Percentiles rank a stretch among this genome's conserved stretches.
Conservation (phyloP, 2,888 invertebrate genomes). For the Thecocarcelia acutangulata region DNA sequence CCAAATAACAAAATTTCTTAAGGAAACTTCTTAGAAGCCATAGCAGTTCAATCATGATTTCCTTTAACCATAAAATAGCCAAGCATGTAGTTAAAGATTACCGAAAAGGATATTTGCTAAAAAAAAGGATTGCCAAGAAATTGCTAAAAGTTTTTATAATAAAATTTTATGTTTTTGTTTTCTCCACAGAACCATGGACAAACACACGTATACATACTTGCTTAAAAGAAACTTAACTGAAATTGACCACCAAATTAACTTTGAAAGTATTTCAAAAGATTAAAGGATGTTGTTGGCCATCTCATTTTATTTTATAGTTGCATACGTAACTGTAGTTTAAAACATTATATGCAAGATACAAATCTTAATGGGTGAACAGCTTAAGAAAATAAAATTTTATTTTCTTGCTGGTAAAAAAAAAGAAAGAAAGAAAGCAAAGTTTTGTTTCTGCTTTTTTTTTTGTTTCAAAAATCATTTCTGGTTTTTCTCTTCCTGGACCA, state of each 20-base stretch:
- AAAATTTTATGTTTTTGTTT: conserved; percentile 67
- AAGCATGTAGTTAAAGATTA: conserved; percentile 41
- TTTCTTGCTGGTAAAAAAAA: conserved; percentile 21
- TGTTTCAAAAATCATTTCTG: background rate
- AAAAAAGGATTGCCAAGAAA: conserved; percentile 50
- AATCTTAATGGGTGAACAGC: conserved; percentile 39
- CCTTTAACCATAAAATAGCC: conserved; percentile 49
- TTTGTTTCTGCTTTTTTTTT: too few species aligned
- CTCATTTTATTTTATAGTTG: conserved; percentile 14
- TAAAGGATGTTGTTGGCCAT: conserved; percentile 50
- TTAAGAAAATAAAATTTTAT: conserved; percentile 54
- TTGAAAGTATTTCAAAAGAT: conserved; percentile 54
- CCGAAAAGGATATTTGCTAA: conserved; percentile 47
- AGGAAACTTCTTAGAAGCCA: conserved; percentile 44
- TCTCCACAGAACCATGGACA: background rate
- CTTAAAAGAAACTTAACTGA: conserved; percentile 28
- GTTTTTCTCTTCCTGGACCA: conserved; percentile 9
- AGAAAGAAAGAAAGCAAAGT: too few species aligned
- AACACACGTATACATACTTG: background rate
- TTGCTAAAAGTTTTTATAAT: conserved; percentile 48
- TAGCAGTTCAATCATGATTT: conserved; percentile 67
- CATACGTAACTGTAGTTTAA: conserved; percentile 18
- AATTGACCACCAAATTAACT: conserved; percentile 68
- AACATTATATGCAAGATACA: conserved; percentile 43
- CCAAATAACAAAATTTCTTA: conserved; percentile 33